Evolutionary conservation across 37 sponge, comb jelly and placozoan species (phyloP).

Genomic region (Spongilla lacustris): DNA sequence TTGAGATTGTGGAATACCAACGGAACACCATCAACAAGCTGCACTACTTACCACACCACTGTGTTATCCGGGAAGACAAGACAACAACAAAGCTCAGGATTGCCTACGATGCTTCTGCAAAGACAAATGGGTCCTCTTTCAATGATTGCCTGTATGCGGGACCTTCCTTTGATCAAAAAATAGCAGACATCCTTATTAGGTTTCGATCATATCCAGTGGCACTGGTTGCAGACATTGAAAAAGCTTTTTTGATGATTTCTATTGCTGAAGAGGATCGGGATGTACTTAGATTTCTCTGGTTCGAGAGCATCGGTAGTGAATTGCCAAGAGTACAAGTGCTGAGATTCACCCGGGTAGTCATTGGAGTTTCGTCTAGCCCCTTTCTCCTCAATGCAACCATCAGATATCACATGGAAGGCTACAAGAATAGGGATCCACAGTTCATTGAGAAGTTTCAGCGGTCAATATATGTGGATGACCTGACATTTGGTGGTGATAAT

Average conservation of each 20-base stretch:
- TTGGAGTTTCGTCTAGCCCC: neutral
- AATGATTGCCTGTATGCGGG: conserved; percentile 13
- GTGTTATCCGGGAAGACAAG: conserved; percentile 3
- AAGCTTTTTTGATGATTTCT: conserved; percentile 5
- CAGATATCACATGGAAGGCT: neutral
- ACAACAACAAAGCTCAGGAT: conserved; percentile 3
- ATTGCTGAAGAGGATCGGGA: neutral
- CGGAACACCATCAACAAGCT: neutral
- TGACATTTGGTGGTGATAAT: conserved; percentile 1
- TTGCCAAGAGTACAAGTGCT: neutral
- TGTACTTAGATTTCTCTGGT: conserved; percentile 5
- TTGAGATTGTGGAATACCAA: neutral
- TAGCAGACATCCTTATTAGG: conserved; percentile 4
- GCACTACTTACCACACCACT: conserved; percentile 10
- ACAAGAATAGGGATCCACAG: neutral
- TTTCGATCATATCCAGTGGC: neutral
- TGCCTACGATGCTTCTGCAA: conserved; percentile 19
- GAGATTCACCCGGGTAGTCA: conserved; percentile 10
- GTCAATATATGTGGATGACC: conserved; percentile 18
- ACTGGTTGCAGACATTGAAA: conserved; percentile 20
- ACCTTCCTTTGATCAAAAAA: conserved; percentile 6
- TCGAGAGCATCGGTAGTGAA: neutral
- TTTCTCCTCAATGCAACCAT: neutral
- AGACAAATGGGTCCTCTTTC: neutral
- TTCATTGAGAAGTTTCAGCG: neutral